Conservation (phyloP, 2,797 vertebrate genomes). For the Hypotaenidia philippensis region DNA sequence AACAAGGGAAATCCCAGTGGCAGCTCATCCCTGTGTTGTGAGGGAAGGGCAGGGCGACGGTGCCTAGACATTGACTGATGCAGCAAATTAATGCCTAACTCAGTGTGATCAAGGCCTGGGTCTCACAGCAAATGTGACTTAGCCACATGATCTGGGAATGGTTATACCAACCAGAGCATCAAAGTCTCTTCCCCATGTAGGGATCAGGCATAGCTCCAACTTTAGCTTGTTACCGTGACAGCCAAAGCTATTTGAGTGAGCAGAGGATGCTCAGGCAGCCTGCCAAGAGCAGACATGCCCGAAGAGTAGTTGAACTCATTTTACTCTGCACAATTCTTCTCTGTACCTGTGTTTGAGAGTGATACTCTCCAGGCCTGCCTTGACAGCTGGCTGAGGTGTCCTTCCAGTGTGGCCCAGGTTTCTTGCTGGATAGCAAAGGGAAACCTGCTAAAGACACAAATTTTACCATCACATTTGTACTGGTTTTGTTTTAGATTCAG, state of each 20-base stretch:
- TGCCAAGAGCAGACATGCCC: not conserved
- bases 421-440: conserved; percentile 43
- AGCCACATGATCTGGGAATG: fast-evolving
- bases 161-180: not conserved
- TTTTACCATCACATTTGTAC: not conserved
- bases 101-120: fast-evolving
- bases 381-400: not conserved
- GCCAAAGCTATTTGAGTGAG: not conserved
- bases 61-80: not conserved
- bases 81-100: not conserved
- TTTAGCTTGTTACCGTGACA: not conserved
- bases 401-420: not conserved
- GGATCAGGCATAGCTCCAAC: not conserved
- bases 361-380: not conserved
- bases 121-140: not conserved
- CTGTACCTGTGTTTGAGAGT: conserved; percentile 5
- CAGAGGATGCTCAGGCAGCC: not conserved
- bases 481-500: not conserved
- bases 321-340: not conserved
- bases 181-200: fast-evolving
- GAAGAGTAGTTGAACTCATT: fast-evolving
- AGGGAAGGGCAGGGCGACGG: not conserved
- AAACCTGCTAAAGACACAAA: conserved; percentile 57
- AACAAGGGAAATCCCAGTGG: not conserved
- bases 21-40: not conserved